Evolutionary conservation across 2,113 vertebrate genomes (phyloP), one percentile per base, ranked within the genome.

Genomic region (Taxidea taxus): DNA sequence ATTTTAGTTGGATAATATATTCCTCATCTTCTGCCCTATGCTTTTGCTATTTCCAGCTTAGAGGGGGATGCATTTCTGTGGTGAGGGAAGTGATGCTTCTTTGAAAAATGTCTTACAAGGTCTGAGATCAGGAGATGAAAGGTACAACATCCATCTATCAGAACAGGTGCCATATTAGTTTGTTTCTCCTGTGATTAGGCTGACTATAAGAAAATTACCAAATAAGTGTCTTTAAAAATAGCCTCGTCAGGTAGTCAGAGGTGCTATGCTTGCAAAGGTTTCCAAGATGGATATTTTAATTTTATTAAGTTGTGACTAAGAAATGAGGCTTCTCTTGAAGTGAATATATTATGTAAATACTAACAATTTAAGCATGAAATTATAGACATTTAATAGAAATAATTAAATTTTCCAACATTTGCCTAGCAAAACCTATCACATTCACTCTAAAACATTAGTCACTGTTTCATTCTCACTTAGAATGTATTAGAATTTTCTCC

Each of bases 301-400:
- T 99, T 91, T 98, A 99, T 99, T 99, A 99, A 98, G 97, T 98
- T 98, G 97, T 97, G 98, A 98, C 98, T 99, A 98, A 98, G 98
- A 99, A 98, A 99, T 98, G 98, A 99, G 98, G 89, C 93, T 98
- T 95, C 94, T 98, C 97, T 98, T 98, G 90, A 95, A 98, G 97
- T 98, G 98, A 99, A 99, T 99, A 98, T 98, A 99, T 99, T 99
- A 99, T 99, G 98, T 98, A 99, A 99, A 99, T 99, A 98, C 34
- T 98, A 98, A 98, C 84, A 44, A 98, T 98, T 97, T 98, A 98
- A 98, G 98, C 91, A 98, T 95, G 98, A 98, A 98, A 98, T 98
- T 98, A 98, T 92, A 97, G 96, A 97, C 98, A 97, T 97, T 94
- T 98, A 96, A 91, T 98, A 92, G 70, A 87, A 98, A 98, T 98